Percentiles rank a stretch among this genome's conserved stretches.
Evolutionary conservation across 2,888 invertebrate species (phyloP).

Genomic region (Diadromus collaris): DNA sequence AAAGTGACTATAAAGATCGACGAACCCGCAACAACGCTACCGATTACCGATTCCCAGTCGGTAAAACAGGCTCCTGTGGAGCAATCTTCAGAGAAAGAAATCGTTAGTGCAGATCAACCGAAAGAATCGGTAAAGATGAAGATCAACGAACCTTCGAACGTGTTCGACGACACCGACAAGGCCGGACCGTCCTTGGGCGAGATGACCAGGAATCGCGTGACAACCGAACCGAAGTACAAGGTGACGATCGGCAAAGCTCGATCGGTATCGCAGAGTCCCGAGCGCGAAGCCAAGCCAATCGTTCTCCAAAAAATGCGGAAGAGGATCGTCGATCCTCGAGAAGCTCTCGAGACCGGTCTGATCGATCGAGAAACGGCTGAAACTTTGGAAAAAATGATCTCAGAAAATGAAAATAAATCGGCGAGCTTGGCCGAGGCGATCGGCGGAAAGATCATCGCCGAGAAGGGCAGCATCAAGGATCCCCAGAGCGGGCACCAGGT

Average conservation of each 20-base stretch:
- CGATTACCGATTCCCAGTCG: neutral
- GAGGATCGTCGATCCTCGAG: conserved; percentile 87
- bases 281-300: conserved; percentile 86
- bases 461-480: conserved; percentile 90
- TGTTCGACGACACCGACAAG: conserved; percentile 74
- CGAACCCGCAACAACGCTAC: conserved; percentile 19
- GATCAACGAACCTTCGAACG: conserved; percentile 30
- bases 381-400: conserved; percentile 85
- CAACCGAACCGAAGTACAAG: conserved; percentile 86
- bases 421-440: conserved; percentile 89
- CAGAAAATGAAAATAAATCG: conserved; percentile 84
- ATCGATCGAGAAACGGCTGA: conserved; percentile 89
- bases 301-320: conserved; percentile 90
- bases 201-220: conserved; percentile 82
- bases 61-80: neutral
- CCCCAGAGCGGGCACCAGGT: conserved; percentile 90
- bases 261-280: conserved; percentile 82
- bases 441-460: conserved; percentile 86
- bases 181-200: conserved; percentile 82
- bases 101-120: neutral
- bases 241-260: conserved; percentile 84
- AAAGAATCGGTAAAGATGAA: conserved; percentile 45
- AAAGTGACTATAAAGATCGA: conserved; percentile 36
- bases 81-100: neutral
- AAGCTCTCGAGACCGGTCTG: conserved; percentile 90